Evolutionary conservation across 2,113 vertebrate species (phyloP).

Genomic region (Aspidoscelis tigris): DNA sequence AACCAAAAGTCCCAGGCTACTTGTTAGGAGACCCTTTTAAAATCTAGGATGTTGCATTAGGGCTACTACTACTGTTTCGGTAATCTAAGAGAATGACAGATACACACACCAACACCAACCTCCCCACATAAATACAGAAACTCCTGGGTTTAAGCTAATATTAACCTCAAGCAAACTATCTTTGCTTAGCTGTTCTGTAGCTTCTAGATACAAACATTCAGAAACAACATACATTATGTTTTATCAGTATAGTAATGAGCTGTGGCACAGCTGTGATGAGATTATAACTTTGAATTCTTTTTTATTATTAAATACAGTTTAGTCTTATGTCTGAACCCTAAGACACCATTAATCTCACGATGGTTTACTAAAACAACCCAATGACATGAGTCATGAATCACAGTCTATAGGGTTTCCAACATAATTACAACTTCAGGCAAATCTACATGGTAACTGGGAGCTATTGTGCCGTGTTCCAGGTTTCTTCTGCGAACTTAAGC

Average conservation of each 20-base stretch:
- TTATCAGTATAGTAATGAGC: not conserved
- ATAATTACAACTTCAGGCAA: not conserved
- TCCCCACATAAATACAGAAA: not conserved
- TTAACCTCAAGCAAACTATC: constrained; percentile 1
- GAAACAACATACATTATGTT: not conserved
- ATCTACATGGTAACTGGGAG: no score
- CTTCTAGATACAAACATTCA: not conserved
- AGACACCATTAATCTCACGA: not conserved
- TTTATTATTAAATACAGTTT: not conserved
- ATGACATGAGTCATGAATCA: not conserved
- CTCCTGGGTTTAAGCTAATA: not conserved
- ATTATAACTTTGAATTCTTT: not conserved
- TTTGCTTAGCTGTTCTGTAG: not conserved
- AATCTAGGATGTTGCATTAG: constrained; percentile 2
- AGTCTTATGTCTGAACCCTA: not conserved
- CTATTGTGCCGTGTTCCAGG: no score
- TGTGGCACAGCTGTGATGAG: not conserved
- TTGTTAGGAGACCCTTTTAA: not conserved
- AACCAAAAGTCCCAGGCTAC: not conserved
- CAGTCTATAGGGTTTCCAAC: not conserved
- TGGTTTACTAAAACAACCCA: not conserved
- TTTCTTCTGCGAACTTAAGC: no score
- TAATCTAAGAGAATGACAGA: not conserved
- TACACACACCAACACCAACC: no score
- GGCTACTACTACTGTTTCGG: not conserved